Evolutionary conservation across 1,140 invertebrate genomes (phyloP).

Genomic region (Drepana arcuata): DNA sequence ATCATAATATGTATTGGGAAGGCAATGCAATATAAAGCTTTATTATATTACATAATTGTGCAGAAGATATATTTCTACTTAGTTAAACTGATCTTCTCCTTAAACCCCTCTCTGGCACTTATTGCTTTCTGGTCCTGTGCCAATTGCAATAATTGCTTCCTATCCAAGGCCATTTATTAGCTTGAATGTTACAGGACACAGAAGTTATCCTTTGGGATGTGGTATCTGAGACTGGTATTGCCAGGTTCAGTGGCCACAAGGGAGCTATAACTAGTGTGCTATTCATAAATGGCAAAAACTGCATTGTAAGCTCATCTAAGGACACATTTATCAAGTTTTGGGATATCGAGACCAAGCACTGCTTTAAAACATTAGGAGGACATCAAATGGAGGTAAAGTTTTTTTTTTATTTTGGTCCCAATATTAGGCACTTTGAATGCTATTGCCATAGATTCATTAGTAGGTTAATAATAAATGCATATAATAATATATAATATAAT

Average conservation of each 20-base stretch:
- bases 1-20: neutral
- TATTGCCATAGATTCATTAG: too few species aligned
- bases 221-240: conserved; percentile 91
- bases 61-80: too few species aligned
- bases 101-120: too few species aligned
- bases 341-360: conserved; percentile 95
- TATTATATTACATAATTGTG: too few species aligned
- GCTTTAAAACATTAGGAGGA: conserved; percentile 93
- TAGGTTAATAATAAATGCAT: too few species aligned
- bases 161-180: too few species aligned
- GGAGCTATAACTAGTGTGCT: conserved; percentile 88
- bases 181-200: conserved; percentile 78
- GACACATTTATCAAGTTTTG: conserved; percentile 98
- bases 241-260: conserved; percentile 93
- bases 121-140: too few species aligned
- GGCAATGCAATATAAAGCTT: neutral
- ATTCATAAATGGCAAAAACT: conserved; percentile 85
- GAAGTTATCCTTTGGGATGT: conserved; percentile 97
- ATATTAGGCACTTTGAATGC: too few species aligned
- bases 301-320: conserved; percentile 92
- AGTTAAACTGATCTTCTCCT: too few species aligned
- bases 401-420: conserved; percentile 85
- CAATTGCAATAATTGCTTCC: too few species aligned
- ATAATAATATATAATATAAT: too few species aligned
- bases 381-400: conserved; percentile 80